A percentile compares a stretch with the other conserved stretches of the same genome.
Conservation (phyloP, 2,113 vertebrate genomes). For the Petroica traversi region DNA sequence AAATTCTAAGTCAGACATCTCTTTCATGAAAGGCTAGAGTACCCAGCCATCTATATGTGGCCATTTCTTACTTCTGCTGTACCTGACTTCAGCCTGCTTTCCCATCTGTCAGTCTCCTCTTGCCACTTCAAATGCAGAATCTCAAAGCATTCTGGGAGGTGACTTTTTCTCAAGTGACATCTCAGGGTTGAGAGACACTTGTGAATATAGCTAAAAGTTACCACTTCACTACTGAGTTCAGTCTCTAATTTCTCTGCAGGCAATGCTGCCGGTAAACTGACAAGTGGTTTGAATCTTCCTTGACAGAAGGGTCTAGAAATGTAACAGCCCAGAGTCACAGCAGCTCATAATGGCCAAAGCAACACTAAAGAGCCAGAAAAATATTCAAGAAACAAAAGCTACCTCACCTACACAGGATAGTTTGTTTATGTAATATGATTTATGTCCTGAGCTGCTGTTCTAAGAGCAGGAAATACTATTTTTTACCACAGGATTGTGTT, state of each 20-base stretch:
- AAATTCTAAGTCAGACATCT: neutral
- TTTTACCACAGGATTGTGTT: neutral
- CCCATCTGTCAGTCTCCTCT: neutral
- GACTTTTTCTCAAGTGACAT: slow-evolving; percentile 15
- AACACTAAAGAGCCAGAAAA: neutral
- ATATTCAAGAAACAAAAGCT: neutral
- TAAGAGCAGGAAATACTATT: neutral
- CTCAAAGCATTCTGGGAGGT: neutral
- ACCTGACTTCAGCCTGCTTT: neutral
- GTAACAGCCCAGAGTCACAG: neutral
- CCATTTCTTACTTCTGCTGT: neutral
- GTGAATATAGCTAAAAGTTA: slow-evolving; percentile 18
- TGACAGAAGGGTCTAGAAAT: neutral
- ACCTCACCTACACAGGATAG: neutral
- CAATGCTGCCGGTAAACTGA: neutral
- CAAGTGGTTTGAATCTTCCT: slow-evolving; percentile 6
- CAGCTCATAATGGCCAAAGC: neutral
- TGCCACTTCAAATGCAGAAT: neutral
- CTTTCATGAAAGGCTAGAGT: neutral
- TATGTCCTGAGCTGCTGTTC: neutral
- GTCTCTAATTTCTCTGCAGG: slow-evolving; percentile 22
- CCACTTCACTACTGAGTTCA: slow-evolving; percentile 19
- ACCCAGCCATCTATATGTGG: neutral
- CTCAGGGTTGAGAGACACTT: slow-evolving; percentile 31
- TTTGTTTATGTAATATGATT: neutral